phyloP scores from a whole-genome alignment of 1,140 invertebrate species.

The Akabosia matsudoensis region DNA sequence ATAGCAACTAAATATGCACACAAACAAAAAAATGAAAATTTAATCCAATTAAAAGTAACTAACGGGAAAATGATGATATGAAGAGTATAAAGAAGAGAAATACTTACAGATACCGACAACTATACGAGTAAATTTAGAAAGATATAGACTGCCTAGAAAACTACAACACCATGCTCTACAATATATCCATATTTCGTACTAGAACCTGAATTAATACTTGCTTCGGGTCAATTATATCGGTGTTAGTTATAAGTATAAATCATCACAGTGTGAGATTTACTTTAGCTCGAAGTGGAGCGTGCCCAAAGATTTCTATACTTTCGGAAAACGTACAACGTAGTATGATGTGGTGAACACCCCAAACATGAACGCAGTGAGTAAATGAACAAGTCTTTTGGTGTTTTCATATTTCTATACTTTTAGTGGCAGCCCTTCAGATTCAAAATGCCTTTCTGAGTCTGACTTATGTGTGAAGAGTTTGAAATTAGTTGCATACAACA shows the following conservation, averaged over 20 bases:
- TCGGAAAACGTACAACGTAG: no score
- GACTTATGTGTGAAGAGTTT: background rate
- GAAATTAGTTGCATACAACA: background rate
- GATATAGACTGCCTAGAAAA: background rate
- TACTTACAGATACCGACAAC: no score
- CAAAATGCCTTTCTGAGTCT: background rate
- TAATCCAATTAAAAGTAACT: no score
- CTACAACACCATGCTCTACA: background rate
- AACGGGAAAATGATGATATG: no score
- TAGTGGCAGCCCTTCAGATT: background rate
- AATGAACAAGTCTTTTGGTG: no score
- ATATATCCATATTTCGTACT: background rate
- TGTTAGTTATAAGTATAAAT: slow-evolving; percentile 10
- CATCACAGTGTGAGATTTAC: slow-evolving; percentile 24
- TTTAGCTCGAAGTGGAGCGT: slow-evolving; percentile 28
- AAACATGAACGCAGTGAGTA: no score
- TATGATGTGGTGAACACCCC: no score
- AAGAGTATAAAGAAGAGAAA: no score
- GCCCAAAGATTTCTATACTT: no score
- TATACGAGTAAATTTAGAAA: no score
- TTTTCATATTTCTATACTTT: background rate
- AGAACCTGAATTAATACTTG: slow-evolving; percentile 3
- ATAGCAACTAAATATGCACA: no score
- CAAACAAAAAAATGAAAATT: no score
- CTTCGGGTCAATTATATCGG: slow-evolving; percentile 15